A percentile compares a stretch with the other conserved stretches of the same genome.
phyloP scores from a whole-genome alignment of 1,140 invertebrate genomes.

The Mya arenaria region DNA sequence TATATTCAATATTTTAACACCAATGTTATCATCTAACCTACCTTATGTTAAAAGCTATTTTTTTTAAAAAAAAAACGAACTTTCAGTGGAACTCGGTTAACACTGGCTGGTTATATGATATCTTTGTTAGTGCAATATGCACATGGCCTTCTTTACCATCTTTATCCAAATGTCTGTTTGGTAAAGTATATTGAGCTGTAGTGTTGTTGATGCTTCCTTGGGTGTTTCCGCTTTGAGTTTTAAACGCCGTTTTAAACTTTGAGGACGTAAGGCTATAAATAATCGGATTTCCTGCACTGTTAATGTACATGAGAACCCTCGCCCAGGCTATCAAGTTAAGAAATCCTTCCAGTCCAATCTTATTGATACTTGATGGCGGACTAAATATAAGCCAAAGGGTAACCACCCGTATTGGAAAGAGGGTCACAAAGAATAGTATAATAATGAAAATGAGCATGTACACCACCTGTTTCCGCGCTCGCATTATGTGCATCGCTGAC shows the following conservation, averaged over 20 bases:
- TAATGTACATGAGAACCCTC: constrained; percentile 62
- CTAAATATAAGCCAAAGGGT: constrained; percentile 85
- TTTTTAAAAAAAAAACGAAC: too few species aligned
- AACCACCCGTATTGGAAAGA: constrained; percentile 92
- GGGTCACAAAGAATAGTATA: constrained; percentile 93
- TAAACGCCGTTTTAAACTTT: constrained; percentile 63
- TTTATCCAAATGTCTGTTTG: too few species aligned
- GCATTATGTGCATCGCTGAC: neutral
- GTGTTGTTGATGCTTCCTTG: too few species aligned
- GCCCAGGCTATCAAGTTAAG: constrained; percentile 93
- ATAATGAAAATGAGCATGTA: constrained; percentile 94
- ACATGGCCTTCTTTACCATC: too few species aligned
- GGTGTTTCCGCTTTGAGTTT: too few species aligned
- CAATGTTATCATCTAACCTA: too few species aligned
- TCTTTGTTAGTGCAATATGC: too few species aligned
- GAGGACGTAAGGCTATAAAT: constrained; percentile 65
- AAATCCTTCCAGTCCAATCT: constrained; percentile 89
- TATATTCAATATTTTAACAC: too few species aligned
- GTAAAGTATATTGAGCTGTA: too few species aligned
- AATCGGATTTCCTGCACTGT: constrained; percentile 63
- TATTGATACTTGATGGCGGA: constrained; percentile 85
- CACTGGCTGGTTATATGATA: too few species aligned
- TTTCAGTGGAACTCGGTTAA: too few species aligned
- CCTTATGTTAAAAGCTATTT: too few species aligned
- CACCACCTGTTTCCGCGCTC: constrained; percentile 83